Evolutionary conservation across 2,888 invertebrate genomes (phyloP), one percentile per base, ranked within the genome.

Genomic region (Heteromurus nitidus): DNA sequence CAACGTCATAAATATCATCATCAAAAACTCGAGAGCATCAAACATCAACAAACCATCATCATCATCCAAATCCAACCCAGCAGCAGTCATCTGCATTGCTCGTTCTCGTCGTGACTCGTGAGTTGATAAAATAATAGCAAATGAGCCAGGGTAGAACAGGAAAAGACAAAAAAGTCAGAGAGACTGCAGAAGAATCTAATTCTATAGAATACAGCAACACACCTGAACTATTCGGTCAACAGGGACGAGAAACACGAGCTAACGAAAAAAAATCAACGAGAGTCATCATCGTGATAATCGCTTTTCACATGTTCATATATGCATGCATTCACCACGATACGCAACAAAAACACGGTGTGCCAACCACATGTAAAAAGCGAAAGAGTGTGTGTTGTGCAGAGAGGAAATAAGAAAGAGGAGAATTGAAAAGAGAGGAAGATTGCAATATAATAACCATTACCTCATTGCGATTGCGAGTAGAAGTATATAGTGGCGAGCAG

Each of bases 391-490:
- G n/a, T n/a, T n/a, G 55, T 24, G 20, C 24, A 55, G 24, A 24
- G 70, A 70, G 70, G 70, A 70, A 70, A 70, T 70, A 62, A 47
- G 1, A 60, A 62, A 47, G 1, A 60, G 62, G 30, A 47, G 47
- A 28, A 55, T 24, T 18, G 16, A 16, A 47, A 47, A 47, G 44
- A 55, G 55, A 55, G 47, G 31, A 62, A 72, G 72, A 72, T 72
- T 72, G 72, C 72, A 62, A 72, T 72, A 30, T 72, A 72, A 72
- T 62, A 42, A 47, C 44, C 72, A 72, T 72, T 72, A 72, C 62
- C 62, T 62, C 69, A 69, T 69, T 68, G 60, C 31, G 62, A 62
- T 62, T 20, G 18, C 18, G n/a, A n/a, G n/a, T n/a, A n/a, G n/a
- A 47, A 11, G 42, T 53, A 53, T 72, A 44, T 72, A 72, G 72